Evolutionary conservation across 92 coral and sea anemone species (phyloP), one percentile per base, ranked within the genome.

Genomic region (Anthopleura xanthogrammica): DNA sequence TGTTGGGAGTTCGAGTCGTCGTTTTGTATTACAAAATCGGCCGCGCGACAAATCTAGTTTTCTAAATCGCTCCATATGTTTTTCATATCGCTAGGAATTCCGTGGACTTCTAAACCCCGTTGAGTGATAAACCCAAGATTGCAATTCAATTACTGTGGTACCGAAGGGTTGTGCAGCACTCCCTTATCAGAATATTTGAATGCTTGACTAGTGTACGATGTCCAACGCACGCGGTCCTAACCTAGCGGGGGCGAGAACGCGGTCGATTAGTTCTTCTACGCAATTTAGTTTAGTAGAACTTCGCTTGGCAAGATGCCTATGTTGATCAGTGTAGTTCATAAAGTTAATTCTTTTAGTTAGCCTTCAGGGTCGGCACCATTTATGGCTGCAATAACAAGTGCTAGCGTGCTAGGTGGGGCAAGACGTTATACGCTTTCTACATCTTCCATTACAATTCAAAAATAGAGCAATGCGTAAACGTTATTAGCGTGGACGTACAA

Each of bases 111-210:
- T 80, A 80, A 80, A 52, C 83, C 83, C 7, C 12, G 83, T 16
- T 80, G 83, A 80, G 10, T 62, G 83, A 80, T 72, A 64, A 40
- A 60, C 17, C 7, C 24, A 80, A 64, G 83, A 80, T 80, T 80
- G 60, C 75, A 57, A 68, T 36, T 68, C 74, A 20, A 62, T 62
- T 20, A 62, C 29, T n/a, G 39, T 29, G 19, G 70, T 23, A 62
- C 16, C 23, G 14, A 62, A 36, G 24, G 70, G 3, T 62, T 20
- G 70, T 23, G 2, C 2, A 62, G 70, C 10, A 62, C 70, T 62
- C 29, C 70, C 70, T 62, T n/a, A 62, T 23, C 9, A n/a, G 2
- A 4, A 62, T 20, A n/a, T 20, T 5, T n/a, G 39, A 7, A 62
- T 23, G 10, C 22, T 17, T 62, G 11, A 62, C 70, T 20, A 20